A percentile compares a stretch with the other conserved stretches of the same genome.
phyloP scores from a whole-genome alignment of 2,888 invertebrate genomes.

The Morpho deidamia region DNA sequence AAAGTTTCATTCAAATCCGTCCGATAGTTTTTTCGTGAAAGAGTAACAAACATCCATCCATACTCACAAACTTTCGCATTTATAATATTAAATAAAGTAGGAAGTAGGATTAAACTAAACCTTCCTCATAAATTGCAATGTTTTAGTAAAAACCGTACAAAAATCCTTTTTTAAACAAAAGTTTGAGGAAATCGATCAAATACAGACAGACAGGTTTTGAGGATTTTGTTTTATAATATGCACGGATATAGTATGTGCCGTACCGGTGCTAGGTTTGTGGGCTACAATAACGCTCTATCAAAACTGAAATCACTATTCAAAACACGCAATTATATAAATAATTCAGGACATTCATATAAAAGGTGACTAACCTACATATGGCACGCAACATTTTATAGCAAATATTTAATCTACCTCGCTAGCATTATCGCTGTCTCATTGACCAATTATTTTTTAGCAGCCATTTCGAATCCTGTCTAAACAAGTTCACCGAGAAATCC shows the following conservation, averaged over 20 bases:
- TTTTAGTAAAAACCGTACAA: too few relatives aligned
- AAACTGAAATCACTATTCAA: conserved; percentile 1
- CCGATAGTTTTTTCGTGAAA: too few relatives aligned
- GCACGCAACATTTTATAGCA: neutral
- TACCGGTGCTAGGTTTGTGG: conserved; percentile 2
- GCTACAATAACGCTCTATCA: neutral
- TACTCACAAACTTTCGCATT: too few relatives aligned
- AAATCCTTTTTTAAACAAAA: too few relatives aligned
- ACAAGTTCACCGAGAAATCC: conserved; percentile 34
- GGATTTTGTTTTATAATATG: too few relatives aligned
- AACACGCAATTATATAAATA: neutral
- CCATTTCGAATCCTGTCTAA: conserved; percentile 24
- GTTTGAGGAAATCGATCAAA: too few relatives aligned
- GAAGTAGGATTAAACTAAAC: too few relatives aligned
- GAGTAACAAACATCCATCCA: too few relatives aligned
- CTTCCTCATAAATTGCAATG: too few relatives aligned
- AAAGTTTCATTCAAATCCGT: too few relatives aligned
- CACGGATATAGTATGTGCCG: neutral
- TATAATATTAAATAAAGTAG: too few relatives aligned
- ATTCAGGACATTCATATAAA: conserved; percentile 5
- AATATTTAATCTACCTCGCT: conserved; percentile 1
- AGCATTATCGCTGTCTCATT: conserved; percentile 7
- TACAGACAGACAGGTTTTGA: too few relatives aligned
- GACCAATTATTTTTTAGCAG: conserved; percentile 8
- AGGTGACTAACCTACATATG: conserved; percentile 1